A percentile compares a stretch with the other conserved stretches of the same genome.
Conservation (phyloP, 2,888 invertebrate species). For the Machimus atricapillus region DNA sequence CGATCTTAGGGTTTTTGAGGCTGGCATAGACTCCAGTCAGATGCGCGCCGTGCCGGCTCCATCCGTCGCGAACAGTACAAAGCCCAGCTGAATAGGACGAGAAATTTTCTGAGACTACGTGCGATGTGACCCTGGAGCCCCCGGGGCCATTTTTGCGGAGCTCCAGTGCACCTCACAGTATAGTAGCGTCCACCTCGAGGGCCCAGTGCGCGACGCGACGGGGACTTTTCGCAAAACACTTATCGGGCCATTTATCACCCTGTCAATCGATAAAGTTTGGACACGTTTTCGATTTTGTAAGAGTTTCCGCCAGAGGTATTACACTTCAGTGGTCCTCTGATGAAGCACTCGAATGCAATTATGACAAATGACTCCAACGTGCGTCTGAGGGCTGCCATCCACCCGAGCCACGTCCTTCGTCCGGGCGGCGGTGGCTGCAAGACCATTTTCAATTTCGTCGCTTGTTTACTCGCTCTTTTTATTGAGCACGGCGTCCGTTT, state of each 20-base stretch:
- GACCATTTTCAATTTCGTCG: constrained; percentile 42
- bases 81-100: not conserved
- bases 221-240: constrained; percentile 30
- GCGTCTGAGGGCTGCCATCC: constrained; percentile 43
- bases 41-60: not conserved
- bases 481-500: constrained; percentile 12
- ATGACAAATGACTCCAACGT: constrained; percentile 44
- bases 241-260: constrained; percentile 41
- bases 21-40: not conserved
- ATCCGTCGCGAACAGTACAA: not conserved
- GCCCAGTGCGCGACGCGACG: not conserved
- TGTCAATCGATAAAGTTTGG: constrained; percentile 43
- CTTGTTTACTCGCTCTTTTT: constrained; percentile 40
- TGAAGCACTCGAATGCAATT: constrained; percentile 43
- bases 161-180: not conserved
- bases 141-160: not conserved
- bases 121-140: not conserved
- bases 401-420: constrained; percentile 29
- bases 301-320: constrained; percentile 40
- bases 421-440: not conserved
- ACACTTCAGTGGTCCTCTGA: constrained; percentile 41
- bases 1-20: not conserved
- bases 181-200: not conserved
- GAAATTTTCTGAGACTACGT: not conserved
- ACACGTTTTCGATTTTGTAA: constrained; percentile 44